Conservation (phyloP, 2,113 vertebrate species). For the Pluvianellus socialis region DNA sequence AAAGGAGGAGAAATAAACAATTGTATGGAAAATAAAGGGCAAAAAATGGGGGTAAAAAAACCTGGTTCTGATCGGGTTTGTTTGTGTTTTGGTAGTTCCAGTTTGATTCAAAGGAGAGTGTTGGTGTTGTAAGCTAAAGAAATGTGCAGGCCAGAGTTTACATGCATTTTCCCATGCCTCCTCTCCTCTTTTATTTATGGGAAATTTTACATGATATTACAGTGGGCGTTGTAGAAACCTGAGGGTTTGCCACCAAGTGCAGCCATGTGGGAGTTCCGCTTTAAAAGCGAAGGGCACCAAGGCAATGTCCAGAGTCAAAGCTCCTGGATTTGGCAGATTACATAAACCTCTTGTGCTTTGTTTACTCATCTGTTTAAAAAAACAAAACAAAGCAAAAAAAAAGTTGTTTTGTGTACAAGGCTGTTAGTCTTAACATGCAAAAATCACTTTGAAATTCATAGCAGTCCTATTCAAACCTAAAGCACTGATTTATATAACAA, state of each 20-base stretch:
- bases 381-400: background rate
- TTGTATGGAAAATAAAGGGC: background rate
- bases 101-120: background rate
- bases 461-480: background rate
- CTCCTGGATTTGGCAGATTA: background rate
- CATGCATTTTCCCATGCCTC: background rate
- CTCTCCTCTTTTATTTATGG: background rate
- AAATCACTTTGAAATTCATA: background rate
- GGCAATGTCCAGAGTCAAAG: background rate
- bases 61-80: background rate
- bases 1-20: background rate
- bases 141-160: background rate
- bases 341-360: background rate
- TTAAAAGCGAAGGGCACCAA: background rate
- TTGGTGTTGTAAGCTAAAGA: background rate
- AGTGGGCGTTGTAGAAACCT: background rate
- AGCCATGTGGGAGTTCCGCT: background rate
- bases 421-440: background rate
- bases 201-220: background rate
- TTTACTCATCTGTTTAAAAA: background rate
- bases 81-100: background rate
- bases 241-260: background rate
- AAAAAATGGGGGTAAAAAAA: background rate
- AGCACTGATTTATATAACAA: background rate
- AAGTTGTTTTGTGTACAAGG: background rate